Evolutionary conservation across 2,888 invertebrate genomes (phyloP).

Genomic region (Calameuta idolon): DNA sequence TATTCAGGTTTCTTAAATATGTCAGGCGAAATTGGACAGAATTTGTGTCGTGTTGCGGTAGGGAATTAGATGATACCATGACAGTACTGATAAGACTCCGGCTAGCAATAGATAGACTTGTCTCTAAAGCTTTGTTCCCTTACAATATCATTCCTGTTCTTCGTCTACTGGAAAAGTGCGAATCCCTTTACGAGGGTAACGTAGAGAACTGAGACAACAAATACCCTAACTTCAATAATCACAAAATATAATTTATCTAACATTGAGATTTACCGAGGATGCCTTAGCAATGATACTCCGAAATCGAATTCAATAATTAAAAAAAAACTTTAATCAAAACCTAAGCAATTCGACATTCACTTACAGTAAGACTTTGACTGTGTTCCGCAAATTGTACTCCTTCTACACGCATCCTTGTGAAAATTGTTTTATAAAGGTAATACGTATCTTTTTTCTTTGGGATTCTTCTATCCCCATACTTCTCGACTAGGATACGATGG

Average conservation of each 20-base stretch:
- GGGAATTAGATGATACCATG: slow-evolving; percentile 84
- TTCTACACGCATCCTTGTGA: neutral
- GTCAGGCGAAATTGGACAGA: slow-evolving; percentile 86
- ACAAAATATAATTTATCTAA: neutral
- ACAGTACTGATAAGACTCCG: slow-evolving; percentile 83
- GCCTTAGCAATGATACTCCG: neutral
- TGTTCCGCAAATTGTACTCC: neutral
- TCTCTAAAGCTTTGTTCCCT: slow-evolving; percentile 85
- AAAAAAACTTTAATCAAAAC: neutral
- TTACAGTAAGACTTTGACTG: neutral
- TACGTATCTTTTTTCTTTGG: neutral
- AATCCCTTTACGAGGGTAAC: slow-evolving; percentile 86
- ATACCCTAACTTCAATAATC: neutral
- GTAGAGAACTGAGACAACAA: slow-evolving; percentile 77
- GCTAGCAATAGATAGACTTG: slow-evolving; percentile 84
- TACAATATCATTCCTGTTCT: slow-evolving; percentile 92
- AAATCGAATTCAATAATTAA: neutral
- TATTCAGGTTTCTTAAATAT: slow-evolving; percentile 86
- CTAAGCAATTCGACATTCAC: neutral
- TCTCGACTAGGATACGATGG: neutral
- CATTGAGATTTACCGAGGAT: neutral
- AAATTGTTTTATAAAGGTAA: neutral
- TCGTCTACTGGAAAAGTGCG: slow-evolving; percentile 84
- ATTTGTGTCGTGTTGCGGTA: slow-evolving; percentile 82
- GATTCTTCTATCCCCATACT: neutral